Conservation (phyloP, 1,140 invertebrate genomes). For the Halictus rubicundus region DNA sequence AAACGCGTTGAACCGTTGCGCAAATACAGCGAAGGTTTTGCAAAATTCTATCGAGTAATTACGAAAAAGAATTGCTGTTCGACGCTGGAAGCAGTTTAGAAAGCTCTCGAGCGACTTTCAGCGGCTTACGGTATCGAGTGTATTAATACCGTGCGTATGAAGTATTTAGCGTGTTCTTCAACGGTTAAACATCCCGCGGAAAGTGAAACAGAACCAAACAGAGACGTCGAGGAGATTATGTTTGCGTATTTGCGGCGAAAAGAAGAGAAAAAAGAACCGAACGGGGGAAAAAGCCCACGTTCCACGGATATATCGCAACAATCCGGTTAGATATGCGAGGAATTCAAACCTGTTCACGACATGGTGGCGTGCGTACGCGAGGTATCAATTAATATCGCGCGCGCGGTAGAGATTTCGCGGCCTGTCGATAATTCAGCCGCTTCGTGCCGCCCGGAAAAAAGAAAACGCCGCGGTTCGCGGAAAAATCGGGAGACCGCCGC, state of each 20-base stretch:
- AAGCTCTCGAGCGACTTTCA: too few relatives aligned
- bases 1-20: too few relatives aligned
- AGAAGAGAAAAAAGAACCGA: neutral
- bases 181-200: too few relatives aligned
- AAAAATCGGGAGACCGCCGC: neutral
- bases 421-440: neutral
- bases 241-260: neutral
- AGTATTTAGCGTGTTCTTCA: too few relatives aligned
- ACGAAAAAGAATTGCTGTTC: too few relatives aligned
- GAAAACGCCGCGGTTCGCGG: neutral
- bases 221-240: neutral
- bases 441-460: neutral
- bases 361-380: neutral
- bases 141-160: too few relatives aligned
- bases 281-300: neutral
- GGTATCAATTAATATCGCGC: neutral
- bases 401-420: neutral
- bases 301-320: neutral
- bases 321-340: neutral
- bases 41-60: too few relatives aligned
- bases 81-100: too few relatives aligned
- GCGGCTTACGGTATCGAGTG: too few relatives aligned
- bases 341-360: neutral
- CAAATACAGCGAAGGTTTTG: too few relatives aligned
- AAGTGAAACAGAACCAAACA: neutral